phyloP scores from a whole-genome alignment of 1,140 invertebrate genomes.

The Prorops nasuta region DNA sequence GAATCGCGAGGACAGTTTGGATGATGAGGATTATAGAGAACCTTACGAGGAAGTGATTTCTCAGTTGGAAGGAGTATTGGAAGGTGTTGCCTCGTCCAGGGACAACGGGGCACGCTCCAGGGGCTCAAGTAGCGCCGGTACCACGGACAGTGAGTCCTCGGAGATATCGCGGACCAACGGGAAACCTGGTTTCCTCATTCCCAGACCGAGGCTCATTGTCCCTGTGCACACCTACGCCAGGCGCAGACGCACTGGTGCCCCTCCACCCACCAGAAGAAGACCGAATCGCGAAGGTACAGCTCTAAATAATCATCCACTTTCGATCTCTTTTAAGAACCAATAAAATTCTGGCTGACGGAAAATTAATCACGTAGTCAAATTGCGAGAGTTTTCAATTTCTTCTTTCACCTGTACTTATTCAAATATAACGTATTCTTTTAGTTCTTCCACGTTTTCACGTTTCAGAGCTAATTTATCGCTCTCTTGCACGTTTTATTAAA shows the following conservation, averaged over 20 bases:
- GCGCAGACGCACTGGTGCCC: conserved; percentile 69
- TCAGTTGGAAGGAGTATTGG: conserved; percentile 46
- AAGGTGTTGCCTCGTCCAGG: conserved; percentile 33
- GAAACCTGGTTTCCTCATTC: conserved; percentile 71
- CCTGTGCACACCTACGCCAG: conserved; percentile 83
- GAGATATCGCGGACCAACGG: conserved; percentile 48
- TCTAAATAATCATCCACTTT: neutral
- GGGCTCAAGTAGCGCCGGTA: conserved; percentile 51
- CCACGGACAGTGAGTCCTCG: conserved; percentile 50
- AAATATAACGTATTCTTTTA: too few relatives aligned
- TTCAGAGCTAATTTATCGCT: too few relatives aligned
- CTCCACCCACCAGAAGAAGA: conserved; percentile 35
- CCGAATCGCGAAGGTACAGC: conserved; percentile 40
- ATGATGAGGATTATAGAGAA: conserved; percentile 13
- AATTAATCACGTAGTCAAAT: too few relatives aligned
- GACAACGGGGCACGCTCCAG: conserved; percentile 28
- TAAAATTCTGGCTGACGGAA: too few relatives aligned
- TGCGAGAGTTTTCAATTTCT: too few relatives aligned
- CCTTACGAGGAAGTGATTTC: conserved; percentile 38
- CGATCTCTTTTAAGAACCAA: too few relatives aligned
- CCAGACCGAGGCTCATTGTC: conserved; percentile 79
- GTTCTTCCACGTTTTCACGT: too few relatives aligned
- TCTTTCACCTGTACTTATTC: too few relatives aligned
- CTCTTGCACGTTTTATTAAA: too few relatives aligned
- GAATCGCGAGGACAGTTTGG: conserved; percentile 7